Conservation (phyloP, 2,113 vertebrate genomes). For the Passerina amoena region DNA sequence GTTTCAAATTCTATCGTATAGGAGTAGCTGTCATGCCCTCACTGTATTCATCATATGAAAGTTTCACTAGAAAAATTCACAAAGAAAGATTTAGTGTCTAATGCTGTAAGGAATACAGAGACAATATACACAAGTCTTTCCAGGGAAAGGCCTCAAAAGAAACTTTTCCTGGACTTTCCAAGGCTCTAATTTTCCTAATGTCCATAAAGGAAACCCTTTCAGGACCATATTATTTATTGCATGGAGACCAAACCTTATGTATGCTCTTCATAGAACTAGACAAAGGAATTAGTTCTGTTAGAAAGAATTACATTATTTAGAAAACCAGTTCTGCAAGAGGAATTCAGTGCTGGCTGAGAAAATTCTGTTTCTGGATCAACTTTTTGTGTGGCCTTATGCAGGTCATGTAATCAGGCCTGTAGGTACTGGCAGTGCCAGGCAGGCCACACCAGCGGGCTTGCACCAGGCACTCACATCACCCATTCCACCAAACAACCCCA, state of each 20-base stretch:
- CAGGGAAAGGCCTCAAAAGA: background rate
- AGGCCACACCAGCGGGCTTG: background rate
- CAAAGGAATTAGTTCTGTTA: background rate
- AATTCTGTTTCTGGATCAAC: background rate
- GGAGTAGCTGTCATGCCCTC: background rate
- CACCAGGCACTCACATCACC: rapidly evolving
- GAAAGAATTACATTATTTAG: background rate
- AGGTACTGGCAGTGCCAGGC: background rate
- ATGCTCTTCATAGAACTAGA: background rate
- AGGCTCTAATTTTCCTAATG: background rate
- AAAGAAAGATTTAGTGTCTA: background rate
- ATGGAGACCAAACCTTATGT: background rate
- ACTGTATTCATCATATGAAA: background rate
- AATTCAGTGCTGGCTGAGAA: background rate
- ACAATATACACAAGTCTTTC: background rate
- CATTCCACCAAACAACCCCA: background rate
- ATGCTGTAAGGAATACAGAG: background rate
- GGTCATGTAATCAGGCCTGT: background rate
- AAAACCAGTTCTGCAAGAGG: background rate
- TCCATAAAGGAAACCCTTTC: background rate
- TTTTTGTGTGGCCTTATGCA: background rate
- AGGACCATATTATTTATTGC: background rate
- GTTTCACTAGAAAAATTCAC: background rate
- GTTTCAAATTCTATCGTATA: background rate
- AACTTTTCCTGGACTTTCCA: background rate